Percentiles rank a stretch among this genome's conserved stretches.
These are phyloP conservation scores for Chaenogobius annularis DNA, from an alignment of 2,113 vertebrate species.

Conservation along the genomic window DNA sequence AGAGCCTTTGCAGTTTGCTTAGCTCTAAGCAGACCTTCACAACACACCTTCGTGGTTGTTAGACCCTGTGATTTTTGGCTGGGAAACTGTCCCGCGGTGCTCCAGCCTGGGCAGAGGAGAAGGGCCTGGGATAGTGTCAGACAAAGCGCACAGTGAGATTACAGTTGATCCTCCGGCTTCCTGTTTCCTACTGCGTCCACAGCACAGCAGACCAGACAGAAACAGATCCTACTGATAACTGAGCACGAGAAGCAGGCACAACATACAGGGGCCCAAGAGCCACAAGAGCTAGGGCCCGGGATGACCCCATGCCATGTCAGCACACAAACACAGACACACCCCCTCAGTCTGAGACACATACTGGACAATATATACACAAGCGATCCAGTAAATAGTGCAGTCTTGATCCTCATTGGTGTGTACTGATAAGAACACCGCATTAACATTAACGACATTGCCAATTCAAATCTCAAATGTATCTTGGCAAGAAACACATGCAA, in stretches of 20 bases:
- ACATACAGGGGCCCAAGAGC: constrained; percentile 33
- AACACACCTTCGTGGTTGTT: constrained; percentile 48
- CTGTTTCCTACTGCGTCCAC: constrained; percentile 73
- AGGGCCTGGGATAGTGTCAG: constrained; percentile 66
- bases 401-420: background rate
- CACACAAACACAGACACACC: constrained; percentile 55
- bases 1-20: constrained; percentile 31
- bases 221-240: constrained; percentile 71
- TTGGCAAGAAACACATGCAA: background rate
- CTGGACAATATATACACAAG: constrained; percentile 52
- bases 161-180: constrained; percentile 75
- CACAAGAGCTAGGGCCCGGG: constrained; percentile 14
- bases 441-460: background rate
- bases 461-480: background rate
- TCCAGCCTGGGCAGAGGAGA: constrained; percentile 57
- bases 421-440: background rate
- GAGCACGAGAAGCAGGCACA: constrained; percentile 12
- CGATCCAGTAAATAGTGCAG: background rate
- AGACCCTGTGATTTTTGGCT: constrained; percentile 70
- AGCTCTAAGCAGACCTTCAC: constrained; percentile 24
- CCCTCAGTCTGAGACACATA: constrained; percentile 45
- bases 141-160: constrained; percentile 74
- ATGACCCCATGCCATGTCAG: constrained; percentile 50
- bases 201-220: constrained; percentile 65
- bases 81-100: constrained; percentile 65